Evolutionary conservation across 2,113 vertebrate genomes (phyloP).

Genomic region (Lota lota): DNA sequence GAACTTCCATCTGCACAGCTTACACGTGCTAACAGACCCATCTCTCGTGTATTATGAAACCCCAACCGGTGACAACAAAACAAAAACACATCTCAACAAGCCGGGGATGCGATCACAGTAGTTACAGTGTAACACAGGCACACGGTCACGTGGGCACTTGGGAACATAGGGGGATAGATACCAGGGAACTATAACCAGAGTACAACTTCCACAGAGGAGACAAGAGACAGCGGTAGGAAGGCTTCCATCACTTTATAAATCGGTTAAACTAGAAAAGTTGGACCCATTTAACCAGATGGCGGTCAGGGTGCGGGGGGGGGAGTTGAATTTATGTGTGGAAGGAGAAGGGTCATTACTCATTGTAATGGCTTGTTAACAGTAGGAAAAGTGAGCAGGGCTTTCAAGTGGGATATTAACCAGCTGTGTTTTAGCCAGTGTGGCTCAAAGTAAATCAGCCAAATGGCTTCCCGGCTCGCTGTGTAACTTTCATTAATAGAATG

Average conservation of each 20-base stretch:
- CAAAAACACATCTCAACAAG: too few species aligned
- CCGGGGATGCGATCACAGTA: too few species aligned
- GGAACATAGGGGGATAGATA: too few species aligned
- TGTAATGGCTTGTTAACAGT: slow-evolving; percentile 93
- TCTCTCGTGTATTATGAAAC: too few species aligned
- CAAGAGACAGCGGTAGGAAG: slow-evolving; percentile 13
- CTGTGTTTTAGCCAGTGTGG: slow-evolving; percentile 83
- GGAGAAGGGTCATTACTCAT: slow-evolving; percentile 82
- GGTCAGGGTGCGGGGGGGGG: slow-evolving; percentile 25
- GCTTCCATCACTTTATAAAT: slow-evolving; percentile 16
- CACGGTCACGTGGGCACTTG: too few species aligned
- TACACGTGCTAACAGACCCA: too few species aligned
- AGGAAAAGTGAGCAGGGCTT: slow-evolving; percentile 86
- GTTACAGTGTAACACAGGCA: too few species aligned
- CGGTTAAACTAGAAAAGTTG: slow-evolving; percentile 75
- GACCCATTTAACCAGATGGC: slow-evolving; percentile 70
- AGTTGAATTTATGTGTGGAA: slow-evolving; percentile 79
- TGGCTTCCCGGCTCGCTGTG: slow-evolving; percentile 80
- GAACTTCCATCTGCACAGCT: too few species aligned
- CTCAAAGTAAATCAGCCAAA: slow-evolving; percentile 92
- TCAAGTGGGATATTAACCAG: slow-evolving; percentile 93
- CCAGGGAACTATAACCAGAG: background rate
- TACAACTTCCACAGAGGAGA: slow-evolving; percentile 35
- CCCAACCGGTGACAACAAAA: too few species aligned
- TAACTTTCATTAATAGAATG: slow-evolving; percentile 90